Conservation (phyloP, 1,140 invertebrate genomes). For the Pararge aegeria region DNA sequence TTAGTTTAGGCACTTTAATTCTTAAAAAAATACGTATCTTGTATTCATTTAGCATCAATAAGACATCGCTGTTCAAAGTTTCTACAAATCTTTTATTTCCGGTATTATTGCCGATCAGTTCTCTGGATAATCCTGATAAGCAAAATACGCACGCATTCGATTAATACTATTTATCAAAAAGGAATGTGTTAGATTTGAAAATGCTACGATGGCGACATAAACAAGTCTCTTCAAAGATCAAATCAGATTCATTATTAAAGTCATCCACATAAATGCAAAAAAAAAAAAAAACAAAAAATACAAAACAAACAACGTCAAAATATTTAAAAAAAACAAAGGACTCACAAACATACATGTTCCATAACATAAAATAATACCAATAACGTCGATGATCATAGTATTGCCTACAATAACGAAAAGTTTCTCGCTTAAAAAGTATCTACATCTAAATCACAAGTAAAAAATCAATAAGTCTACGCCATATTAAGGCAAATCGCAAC, state of each 20-base stretch:
- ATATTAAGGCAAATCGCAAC: background rate
- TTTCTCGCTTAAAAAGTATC: slow-evolving; percentile 43
- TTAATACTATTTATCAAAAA: slow-evolving; percentile 20
- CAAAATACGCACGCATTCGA: slow-evolving; percentile 11
- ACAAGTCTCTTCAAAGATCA: slow-evolving; percentile 11
- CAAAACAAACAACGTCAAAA: slow-evolving; percentile 61
- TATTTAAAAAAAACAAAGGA: slow-evolving; percentile 48
- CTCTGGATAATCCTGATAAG: slow-evolving; percentile 39
- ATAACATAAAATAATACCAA: slow-evolving; percentile 47
- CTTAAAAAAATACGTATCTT: too few species aligned
- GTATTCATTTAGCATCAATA: background rate
- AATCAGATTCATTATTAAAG: slow-evolving; percentile 28
- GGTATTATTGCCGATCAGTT: background rate
- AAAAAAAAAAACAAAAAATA: slow-evolving; percentile 48
- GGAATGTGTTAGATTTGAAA: slow-evolving; percentile 28
- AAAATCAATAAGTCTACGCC: slow-evolving; percentile 35
- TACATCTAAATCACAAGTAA: slow-evolving; percentile 61
- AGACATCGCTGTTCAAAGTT: background rate
- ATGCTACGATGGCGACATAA: slow-evolving; percentile 10
- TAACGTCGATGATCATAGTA: slow-evolving; percentile 35
- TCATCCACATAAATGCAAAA: slow-evolving; percentile 66
- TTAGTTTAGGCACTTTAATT: too few species aligned
- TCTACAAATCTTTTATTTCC: background rate
- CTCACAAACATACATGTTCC: slow-evolving; percentile 51
- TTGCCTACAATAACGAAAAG: slow-evolving; percentile 22